These are phyloP conservation scores for Solea solea DNA, from an alignment of 2,113 vertebrate species.

Conservation along the genomic window DNA sequence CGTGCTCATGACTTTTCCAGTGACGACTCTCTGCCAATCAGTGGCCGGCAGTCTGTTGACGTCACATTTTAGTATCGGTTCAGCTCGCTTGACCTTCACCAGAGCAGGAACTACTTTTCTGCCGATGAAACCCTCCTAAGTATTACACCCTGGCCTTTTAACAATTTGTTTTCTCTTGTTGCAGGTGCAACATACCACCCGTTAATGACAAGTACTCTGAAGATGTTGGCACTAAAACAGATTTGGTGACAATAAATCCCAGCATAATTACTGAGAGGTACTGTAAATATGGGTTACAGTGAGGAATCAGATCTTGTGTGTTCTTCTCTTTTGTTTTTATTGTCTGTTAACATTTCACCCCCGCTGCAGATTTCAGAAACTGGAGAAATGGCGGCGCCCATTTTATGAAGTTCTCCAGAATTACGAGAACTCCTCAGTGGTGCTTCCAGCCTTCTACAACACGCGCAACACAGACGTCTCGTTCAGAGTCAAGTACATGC, in stretches of 20 bases:
- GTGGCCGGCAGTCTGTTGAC: no score
- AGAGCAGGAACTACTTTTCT: no score
- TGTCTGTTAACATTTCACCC: neutral
- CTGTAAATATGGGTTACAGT: slow-evolving; percentile 2
- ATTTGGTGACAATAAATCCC: slow-evolving; percentile 96
- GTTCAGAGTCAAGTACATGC: slow-evolving; percentile 94
- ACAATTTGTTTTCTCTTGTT: slow-evolving; percentile 4
- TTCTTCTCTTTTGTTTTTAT: neutral
- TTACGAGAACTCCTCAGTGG: slow-evolving; percentile 94
- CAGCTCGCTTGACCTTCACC: no score
- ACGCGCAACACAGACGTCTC: slow-evolving; percentile 96
- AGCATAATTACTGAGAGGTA: slow-evolving; percentile 98
- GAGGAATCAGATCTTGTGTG: neutral
- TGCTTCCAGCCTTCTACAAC: slow-evolving; percentile 98
- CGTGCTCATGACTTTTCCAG: no score
- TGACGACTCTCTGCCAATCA: no score
- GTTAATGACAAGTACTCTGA: slow-evolving; percentile 90
- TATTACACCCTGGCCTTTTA: no score
- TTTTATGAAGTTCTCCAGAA: slow-evolving; percentile 91
- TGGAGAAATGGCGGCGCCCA: slow-evolving; percentile 97
- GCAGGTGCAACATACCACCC: slow-evolving; percentile 95
- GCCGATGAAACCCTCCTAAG: no score
- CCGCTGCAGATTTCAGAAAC: slow-evolving; percentile 89
- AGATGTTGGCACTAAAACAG: slow-evolving; percentile 95
- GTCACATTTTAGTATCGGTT: no score